Evolutionary conservation across 1,140 invertebrate genomes (phyloP).

Genomic region (Chymomyza costata): DNA sequence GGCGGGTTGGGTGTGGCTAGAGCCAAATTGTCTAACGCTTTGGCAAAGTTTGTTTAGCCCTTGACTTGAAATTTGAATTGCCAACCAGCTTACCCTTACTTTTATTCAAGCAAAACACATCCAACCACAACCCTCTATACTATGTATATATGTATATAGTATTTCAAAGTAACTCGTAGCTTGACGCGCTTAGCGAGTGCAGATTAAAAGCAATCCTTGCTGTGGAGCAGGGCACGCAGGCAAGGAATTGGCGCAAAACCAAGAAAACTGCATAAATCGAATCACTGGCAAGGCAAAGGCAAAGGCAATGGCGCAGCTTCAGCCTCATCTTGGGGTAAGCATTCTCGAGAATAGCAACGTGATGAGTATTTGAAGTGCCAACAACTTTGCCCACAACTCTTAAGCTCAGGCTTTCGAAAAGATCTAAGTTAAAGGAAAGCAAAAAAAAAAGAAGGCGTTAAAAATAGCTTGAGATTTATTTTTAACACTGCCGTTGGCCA

Average conservation of each 20-base stretch:
- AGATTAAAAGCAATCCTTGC: slow-evolving; percentile 29
- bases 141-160: too few relatives aligned
- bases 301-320: not conserved
- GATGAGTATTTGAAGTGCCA: slow-evolving; percentile 13
- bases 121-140: too few relatives aligned
- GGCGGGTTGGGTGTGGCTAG: too few relatives aligned
- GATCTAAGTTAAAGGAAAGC: too few relatives aligned
- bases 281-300: slow-evolving; percentile 23
- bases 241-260: too few relatives aligned
- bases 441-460: not conserved
- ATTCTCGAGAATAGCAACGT: slow-evolving; percentile 16
- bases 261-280: slow-evolving; percentile 39
- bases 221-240: too few relatives aligned
- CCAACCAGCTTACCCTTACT: not conserved
- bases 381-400: too few relatives aligned
- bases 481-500: slow-evolving; percentile 11
- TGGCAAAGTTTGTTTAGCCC: slow-evolving; percentile 64
- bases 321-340: not conserved
- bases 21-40: slow-evolving; percentile 36
- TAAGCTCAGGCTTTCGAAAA: too few relatives aligned
- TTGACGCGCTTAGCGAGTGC: slow-evolving; percentile 22
- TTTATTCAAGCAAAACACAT: too few relatives aligned
- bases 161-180: too few relatives aligned
- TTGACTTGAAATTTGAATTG: slow-evolving; percentile 60
- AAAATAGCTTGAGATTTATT: slow-evolving; percentile 32